Evolutionary conservation across 2,888 invertebrate species (phyloP).

Genomic region (Noctua pronuba): DNA sequence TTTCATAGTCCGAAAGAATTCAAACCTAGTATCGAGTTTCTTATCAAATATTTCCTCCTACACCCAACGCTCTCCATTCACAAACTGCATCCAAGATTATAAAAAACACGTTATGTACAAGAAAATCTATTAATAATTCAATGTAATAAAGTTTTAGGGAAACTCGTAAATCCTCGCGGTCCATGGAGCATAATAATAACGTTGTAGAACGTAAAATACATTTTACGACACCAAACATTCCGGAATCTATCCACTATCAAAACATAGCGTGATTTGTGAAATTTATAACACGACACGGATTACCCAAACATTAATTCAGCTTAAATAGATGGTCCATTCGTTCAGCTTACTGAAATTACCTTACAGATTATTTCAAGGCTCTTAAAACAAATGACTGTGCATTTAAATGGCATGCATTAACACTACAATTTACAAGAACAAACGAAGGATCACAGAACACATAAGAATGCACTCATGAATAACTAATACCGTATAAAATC

Average conservation of each 20-base stretch:
- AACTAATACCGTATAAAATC: slow-evolving; percentile 58
- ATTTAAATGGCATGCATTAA: slow-evolving; percentile 53
- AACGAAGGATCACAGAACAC: slow-evolving; percentile 39
- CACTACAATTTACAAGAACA: slow-evolving; percentile 44
- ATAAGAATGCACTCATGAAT: slow-evolving; percentile 59
- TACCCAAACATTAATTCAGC: slow-evolving; percentile 57
- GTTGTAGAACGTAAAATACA: slow-evolving; percentile 81
- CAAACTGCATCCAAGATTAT: slow-evolving; percentile 53
- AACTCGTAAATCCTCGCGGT: slow-evolving; percentile 82
- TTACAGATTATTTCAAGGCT: slow-evolving; percentile 49
- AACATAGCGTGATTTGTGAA: slow-evolving; percentile 75
- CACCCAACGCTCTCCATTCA: slow-evolving; percentile 43
- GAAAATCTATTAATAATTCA: slow-evolving; percentile 68
- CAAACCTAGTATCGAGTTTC: slow-evolving; percentile 9
- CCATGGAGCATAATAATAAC: slow-evolving; percentile 80
- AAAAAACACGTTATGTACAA: slow-evolving; percentile 47
- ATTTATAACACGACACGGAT: slow-evolving; percentile 68
- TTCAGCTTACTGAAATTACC: slow-evolving; percentile 48
- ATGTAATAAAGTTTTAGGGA: slow-evolving; percentile 78
- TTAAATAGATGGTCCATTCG: slow-evolving; percentile 51
- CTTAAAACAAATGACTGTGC: slow-evolving; percentile 34
- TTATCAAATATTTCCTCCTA: slow-evolving; percentile 27
- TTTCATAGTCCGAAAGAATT: background rate
- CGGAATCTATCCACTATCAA: slow-evolving; percentile 74
- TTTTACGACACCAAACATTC: slow-evolving; percentile 83